Evolutionary conservation across 2,888 invertebrate species (phyloP), one percentile per base, ranked within the genome.

Genomic region (Morpho deidamia): DNA sequence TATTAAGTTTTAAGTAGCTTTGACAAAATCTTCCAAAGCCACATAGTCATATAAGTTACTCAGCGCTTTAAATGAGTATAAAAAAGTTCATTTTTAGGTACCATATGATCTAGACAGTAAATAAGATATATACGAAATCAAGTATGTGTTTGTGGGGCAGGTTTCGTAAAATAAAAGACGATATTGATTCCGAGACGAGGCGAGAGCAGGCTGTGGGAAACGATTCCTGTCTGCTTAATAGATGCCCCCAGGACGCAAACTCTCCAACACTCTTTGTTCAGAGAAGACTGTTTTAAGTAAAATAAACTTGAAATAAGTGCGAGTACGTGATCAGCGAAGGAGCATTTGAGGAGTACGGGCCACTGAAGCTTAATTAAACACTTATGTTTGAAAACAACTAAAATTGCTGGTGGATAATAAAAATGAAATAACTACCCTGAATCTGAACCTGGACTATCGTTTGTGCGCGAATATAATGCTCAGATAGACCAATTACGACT

Each of bases 101-200:
- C 23, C 23, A 23, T 23, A 23, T 23, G 23, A 23, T 23, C 23
- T 23, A 23, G 5, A 23, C 23, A 5, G 3, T 5, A 23, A 23
- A 23, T 23, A 38, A 23, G 38, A 14, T 8, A 32, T 62, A 23
- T 23, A 38, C 23, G 38, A 14, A 3, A 32, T 62, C 54, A 55
- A 47, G 43, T 51, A 62, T 61, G 64, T 66, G 62, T 81, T 81
- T 84, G 78, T 82, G 74, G 76, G 81, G 81, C 85, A 84, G 84
- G 86, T 83, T 82, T 82, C 77, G 76, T 81, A 82, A 88, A 84
- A 88, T 88, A 89, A 87, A 86, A 88, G 85, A 78, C 80, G 81
- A 84, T 88, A 88, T 88, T 87, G 88, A 88, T 88, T 88, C 83
- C 87, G 87, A 88, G 85, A 85, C 86, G 86, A 81, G 79, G 72